Base-by-base conservation (phyloP, 2,888 invertebrate species). In the Amiota communis region DNA sequence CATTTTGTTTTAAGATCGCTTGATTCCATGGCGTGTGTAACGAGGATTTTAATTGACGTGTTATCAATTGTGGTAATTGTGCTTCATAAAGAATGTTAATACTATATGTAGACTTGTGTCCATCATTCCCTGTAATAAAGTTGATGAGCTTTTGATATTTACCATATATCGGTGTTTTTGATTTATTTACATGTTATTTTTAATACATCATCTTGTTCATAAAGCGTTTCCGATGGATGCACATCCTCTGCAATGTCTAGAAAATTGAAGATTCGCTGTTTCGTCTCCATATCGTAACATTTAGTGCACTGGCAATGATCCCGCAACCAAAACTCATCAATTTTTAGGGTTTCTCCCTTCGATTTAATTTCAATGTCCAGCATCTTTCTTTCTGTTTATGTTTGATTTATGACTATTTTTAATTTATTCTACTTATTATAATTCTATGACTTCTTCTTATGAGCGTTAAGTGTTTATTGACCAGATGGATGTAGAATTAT, bases 221-320 rank as follows among this genome's bases (percentile, higher is more conserved):
- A 87, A 11, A 77, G 74, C 1, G 90, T 83, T 0, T 82, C 76
- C 8, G 80, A 64, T 0, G 92, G 90, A 49, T 81, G 85, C 0
- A 91, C 88, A 73, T 92, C 86, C 10, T 86, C 90, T 0, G 92
- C 91, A 64, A 93, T 89, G 23, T 92, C 91, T 57, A 93, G 79
- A 64, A 93, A 88, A 86, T 93, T 92, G 48, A 90, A 88, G 70
- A 91, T 91, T 79, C 93, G 91, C 87, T 94, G 94, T 75, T 91
- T 91, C 0, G 93, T 93, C 47, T 88, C 88, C 0, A 87, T 81
- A 80, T 93, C 92, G 82, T 93, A 93, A 79, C 94, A 95, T 48
- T 87, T 81, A 0, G 85, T 73, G 84, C 94, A 94, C 74, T 93
- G 86, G 72, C 90, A 90, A 76, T 90, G 90, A 79, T 90, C 90